phyloP scores from a whole-genome alignment of 2,797 vertebrate genomes.

The Coregonus suidteri region DNA sequence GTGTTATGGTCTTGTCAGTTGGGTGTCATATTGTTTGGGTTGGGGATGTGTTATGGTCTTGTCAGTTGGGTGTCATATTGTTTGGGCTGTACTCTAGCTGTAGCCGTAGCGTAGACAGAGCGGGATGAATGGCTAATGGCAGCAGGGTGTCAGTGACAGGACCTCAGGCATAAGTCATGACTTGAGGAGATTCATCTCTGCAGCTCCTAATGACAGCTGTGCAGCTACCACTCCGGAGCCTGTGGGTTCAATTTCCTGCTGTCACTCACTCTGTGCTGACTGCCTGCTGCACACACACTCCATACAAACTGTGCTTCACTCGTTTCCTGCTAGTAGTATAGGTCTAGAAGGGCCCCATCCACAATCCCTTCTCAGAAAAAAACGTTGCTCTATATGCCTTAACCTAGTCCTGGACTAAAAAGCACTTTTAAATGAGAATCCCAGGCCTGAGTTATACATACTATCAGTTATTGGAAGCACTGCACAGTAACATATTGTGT shows the following conservation, averaged over 20 bases:
- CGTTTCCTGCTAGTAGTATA: constrained; percentile 30
- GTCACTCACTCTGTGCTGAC: not conserved
- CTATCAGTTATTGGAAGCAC: too few species aligned
- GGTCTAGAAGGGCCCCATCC: not conserved
- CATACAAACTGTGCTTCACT: not conserved
- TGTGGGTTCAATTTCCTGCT: constrained; percentile 39
- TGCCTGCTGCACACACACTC: constrained; percentile 25
- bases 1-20: not conserved
- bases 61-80: not conserved
- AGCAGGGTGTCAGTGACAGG: constrained; percentile 17
- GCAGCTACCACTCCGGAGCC: constrained; percentile 28
- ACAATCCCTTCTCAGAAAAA: not conserved
- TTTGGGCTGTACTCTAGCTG: not conserved
- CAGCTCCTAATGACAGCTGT: constrained; percentile 20
- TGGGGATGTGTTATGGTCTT: not conserved
- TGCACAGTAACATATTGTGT: not conserved
- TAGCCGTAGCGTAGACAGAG: not conserved
- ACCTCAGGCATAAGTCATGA: constrained; percentile 58
- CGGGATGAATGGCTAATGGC: not conserved
- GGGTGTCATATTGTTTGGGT: not conserved
- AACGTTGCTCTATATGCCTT: not conserved
- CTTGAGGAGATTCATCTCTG: constrained; percentile 6
- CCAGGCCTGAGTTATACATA: not conserved
- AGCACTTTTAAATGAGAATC: too few species aligned
- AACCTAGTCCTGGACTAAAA: not conserved